phyloP scores from a whole-genome alignment of 2,113 vertebrate species.

The Condylura cristata region DNA sequence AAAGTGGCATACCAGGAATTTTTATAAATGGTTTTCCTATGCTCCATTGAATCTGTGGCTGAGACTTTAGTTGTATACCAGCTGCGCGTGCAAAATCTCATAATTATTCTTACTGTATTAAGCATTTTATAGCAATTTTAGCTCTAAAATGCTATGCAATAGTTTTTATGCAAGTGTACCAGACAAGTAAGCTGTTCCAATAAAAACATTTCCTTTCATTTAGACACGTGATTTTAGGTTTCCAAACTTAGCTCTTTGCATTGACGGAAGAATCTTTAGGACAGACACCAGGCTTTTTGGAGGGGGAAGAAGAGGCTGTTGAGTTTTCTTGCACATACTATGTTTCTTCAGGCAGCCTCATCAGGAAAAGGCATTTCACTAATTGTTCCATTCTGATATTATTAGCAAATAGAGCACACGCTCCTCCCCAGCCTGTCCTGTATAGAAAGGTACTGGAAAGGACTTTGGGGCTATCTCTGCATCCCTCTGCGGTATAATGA shows the following conservation, averaged over 20 bases:
- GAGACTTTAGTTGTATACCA: slow-evolving; percentile 79
- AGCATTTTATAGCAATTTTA: slow-evolving; percentile 82
- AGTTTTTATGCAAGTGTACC: slow-evolving; percentile 80
- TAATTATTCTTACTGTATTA: slow-evolving; percentile 83
- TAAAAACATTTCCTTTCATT: slow-evolving; percentile 82
- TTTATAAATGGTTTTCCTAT: slow-evolving; percentile 78
- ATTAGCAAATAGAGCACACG: neutral
- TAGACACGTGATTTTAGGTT: slow-evolving; percentile 79
- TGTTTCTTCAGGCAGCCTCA: slow-evolving; percentile 44
- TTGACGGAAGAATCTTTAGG: slow-evolving; percentile 73
- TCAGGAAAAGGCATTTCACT: slow-evolving; percentile 46
- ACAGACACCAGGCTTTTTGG: slow-evolving; percentile 54
- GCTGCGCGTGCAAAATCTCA: slow-evolving; percentile 81
- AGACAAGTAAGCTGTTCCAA: slow-evolving; percentile 82
- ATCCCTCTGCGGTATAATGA: slow-evolving; percentile 23
- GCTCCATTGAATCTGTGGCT: slow-evolving; percentile 73
- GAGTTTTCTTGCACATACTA: slow-evolving; percentile 54
- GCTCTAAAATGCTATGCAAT: slow-evolving; percentile 80
- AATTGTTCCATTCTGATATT: slow-evolving; percentile 55
- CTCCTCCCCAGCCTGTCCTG: slow-evolving; percentile 31
- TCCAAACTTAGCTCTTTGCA: slow-evolving; percentile 82
- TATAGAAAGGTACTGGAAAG: neutral
- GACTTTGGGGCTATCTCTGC: slow-evolving; percentile 18
- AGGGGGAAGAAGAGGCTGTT: neutral
- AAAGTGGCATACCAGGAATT: slow-evolving; percentile 77